These are phyloP conservation scores for Bombus sylvicola DNA, from an alignment of 1,140 invertebrate species.

Conservation along the genomic window DNA sequence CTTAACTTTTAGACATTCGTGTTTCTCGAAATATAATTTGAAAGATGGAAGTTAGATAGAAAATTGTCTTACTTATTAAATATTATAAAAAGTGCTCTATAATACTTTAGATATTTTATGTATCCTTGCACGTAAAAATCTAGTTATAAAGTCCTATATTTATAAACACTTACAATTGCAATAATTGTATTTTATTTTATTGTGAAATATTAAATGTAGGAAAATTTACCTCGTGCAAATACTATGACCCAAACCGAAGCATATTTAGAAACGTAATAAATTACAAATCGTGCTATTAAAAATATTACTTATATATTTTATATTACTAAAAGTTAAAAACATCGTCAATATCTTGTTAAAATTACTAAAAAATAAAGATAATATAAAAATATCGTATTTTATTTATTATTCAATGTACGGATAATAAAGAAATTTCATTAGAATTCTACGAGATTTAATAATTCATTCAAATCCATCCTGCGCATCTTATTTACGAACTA, in stretches of 20 bases:
- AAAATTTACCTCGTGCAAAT: too few relatives aligned
- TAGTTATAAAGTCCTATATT: too few relatives aligned
- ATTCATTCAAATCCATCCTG: background rate
- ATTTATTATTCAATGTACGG: background rate
- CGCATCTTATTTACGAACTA: background rate
- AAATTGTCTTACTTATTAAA: too few relatives aligned
- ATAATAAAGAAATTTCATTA: background rate
- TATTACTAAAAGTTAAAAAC: background rate
- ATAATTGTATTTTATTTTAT: background rate
- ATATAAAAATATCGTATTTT: background rate
- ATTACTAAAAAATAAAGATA: background rate
- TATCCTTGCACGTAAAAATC: too few relatives aligned
- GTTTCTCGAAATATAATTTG: too few relatives aligned
- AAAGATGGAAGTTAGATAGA: too few relatives aligned
- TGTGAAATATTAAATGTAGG: background rate
- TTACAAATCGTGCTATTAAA: background rate
- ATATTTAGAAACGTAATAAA: background rate
- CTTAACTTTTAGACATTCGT: background rate
- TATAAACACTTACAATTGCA: background rate
- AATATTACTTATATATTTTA: background rate
- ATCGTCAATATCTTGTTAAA: background rate
- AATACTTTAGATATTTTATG: too few relatives aligned
- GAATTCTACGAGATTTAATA: background rate
- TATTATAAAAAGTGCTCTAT: too few relatives aligned
- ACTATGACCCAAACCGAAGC: too few relatives aligned